Percentiles rank a stretch among this genome's conserved stretches.
phyloP scores from a whole-genome alignment of 2,113 vertebrate genomes.

The Ariopsis seemanni region DNA sequence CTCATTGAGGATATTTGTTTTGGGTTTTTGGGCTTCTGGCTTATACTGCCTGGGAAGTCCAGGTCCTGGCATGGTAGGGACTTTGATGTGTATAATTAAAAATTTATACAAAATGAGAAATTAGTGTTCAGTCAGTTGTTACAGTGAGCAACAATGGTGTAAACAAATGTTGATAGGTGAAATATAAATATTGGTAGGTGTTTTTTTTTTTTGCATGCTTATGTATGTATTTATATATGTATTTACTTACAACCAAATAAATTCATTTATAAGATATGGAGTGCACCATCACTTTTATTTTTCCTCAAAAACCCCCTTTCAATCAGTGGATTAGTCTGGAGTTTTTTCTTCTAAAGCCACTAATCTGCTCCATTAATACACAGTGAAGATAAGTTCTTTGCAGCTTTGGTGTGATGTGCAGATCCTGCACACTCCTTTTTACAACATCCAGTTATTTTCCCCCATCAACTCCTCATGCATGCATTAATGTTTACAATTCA shows the following conservation, averaged over 20 bases:
- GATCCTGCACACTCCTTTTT: neutral
- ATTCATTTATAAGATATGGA: neutral
- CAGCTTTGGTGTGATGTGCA: neutral
- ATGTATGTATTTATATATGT: neutral
- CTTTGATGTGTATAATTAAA: too few relatives aligned
- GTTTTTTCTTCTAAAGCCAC: neutral
- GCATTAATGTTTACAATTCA: constrained; percentile 32
- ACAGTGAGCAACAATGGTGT: neutral
- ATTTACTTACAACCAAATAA: neutral
- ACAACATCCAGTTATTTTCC: neutral
- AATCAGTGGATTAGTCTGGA: neutral
- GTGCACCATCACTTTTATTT: neutral
- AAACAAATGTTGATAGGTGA: too few relatives aligned
- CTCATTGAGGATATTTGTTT: too few relatives aligned
- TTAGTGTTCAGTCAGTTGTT: neutral
- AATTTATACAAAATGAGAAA: neutral
- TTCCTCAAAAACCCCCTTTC: neutral
- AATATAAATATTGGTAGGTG: neutral
- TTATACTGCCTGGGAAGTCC: too few relatives aligned
- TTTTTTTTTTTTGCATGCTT: neutral
- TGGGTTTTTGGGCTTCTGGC: too few relatives aligned
- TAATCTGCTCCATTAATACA: neutral
- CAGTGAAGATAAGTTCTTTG: neutral
- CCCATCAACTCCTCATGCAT: constrained; percentile 11
- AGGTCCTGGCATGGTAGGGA: too few relatives aligned